These are phyloP conservation scores for Ormyrus thymus DNA, from an alignment of 2,888 invertebrate species.

Conservation along the genomic window DNA sequence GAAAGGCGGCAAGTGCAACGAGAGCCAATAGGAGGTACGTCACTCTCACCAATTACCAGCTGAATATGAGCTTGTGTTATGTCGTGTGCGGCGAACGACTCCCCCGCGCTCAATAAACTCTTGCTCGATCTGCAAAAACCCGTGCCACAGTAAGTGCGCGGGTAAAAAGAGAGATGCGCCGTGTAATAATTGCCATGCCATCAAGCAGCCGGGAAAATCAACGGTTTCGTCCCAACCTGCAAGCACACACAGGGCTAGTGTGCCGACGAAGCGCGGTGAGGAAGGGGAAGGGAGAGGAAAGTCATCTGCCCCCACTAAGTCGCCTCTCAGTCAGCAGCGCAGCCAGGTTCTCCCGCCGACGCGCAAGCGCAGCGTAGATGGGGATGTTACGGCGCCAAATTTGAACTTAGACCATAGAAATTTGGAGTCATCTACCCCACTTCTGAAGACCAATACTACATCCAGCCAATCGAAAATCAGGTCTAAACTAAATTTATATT, in stretches of 20 bases:
- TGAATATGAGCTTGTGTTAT: no score
- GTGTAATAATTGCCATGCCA: not conserved
- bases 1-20: not conserved
- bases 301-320: not conserved
- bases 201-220: not conserved
- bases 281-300: not conserved
- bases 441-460: no score
- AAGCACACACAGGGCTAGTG: not conserved
- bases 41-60: no score
- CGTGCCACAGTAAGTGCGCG: not conserved
- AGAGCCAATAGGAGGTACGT: not conserved
- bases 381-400: no score
- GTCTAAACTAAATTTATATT: no score
- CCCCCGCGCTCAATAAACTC: no score
- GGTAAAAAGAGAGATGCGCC: not conserved
- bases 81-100: no score
- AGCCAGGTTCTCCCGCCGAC: not conserved
- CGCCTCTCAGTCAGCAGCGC: not conserved
- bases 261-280: not conserved
- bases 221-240: not conserved
- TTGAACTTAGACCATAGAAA: no score
- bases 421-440: no score
- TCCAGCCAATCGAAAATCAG: no score
- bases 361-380: no score
- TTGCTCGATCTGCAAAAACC: not conserved